Evolutionary conservation across 2,113 vertebrate genomes (phyloP), one percentile per base, ranked within the genome.

Genomic region (Motacilla alba): DNA sequence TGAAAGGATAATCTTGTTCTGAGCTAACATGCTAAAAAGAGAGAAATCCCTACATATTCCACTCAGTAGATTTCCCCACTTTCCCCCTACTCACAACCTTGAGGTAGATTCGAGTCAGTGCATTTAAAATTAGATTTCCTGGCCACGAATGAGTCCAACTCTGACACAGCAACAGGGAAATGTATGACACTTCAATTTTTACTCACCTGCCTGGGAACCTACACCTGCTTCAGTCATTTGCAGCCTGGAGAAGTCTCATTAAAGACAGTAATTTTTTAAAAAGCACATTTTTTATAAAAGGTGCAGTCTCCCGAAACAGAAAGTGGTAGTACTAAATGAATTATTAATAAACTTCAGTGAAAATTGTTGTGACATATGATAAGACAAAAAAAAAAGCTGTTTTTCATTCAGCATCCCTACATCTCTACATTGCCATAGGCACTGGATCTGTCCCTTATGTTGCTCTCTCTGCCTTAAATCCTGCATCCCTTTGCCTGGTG

Each of bases 151-250:
- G 53, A 28, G 4, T 63, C 30, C 53, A 68, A 0, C 13, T 67
- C 59, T 74, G 69, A 53, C 5, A 30, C 2, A 8, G 26, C 14
- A 50, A 37, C 16, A 52, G 11, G 41, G 19, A 49, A 88, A 9
- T 0, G 0, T 49, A 21, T 59, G 26, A 39, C 6, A 2, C 8
- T 20, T 33, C 23, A 20, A 7, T 27, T 60, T 15, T 28, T 47
- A 39, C 44, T 74, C 39, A 75, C 13, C 46, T 41, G 23, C 23
- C 31, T 52, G 26, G 46, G 77, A 85, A 52, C 3, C 13, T 27
- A 39, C 7, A 56, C 9, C 7, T 74, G 8, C 18, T 31, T 43
- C 70, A 56, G 37, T n/a, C 19, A 6, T 72, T 49, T 78, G 26
- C 6, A 52, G 41, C 27, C 46, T 56, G 24, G 18, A 94, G n/a